Evolutionary conservation across 2,797 vertebrate species (phyloP), one percentile per base, ranked within the genome.

Genomic region (Catamblyrhynchus diadema): DNA sequence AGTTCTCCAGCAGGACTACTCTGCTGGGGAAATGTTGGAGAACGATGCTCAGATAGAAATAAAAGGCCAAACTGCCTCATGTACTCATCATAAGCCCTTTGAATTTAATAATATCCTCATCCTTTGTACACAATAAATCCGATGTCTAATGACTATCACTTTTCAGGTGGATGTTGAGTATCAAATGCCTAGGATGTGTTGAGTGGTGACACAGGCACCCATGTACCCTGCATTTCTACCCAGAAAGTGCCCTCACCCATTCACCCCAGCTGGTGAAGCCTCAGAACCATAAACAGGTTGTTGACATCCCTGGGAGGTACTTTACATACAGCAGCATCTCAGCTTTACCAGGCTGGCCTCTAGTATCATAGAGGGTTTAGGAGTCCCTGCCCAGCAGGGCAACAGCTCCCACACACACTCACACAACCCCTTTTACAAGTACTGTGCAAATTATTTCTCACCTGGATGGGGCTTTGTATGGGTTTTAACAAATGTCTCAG

Each of bases 381-480:
- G n/a, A 50, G 27, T 18, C 8, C 42, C 19, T 23, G 20, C 39
- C 48, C 50, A 23, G 39, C 30, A 47, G 24, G 42, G 25, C 22
- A 70, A 69, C 66, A 60, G 71, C 48, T 71, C 51, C 22, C 69
- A 20, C 1, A 0, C 33, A 35, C 24, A 2, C 8, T 51, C 4
- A 1, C 35, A 41, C 60, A 32, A 50, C 13, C 11, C 11, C 56
- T 88, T 74, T 59, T 56, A 65, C 61, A 90, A 79, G 51, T 33
- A 33, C 22, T 25, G 10, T 27, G 42, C 66, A 86, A 93, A 75
- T 74, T 69, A 70, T 66, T 95, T 75, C 81, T 81, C 66, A 78
- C 59, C 62, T 73, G 61, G 8, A 32, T 3, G 3, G 23, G 69
- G 37, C 53, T 96, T 75, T 65, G 16, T 15, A 54, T 12, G 11